Percentiles rank a stretch among this genome's conserved stretches.
Evolutionary conservation across 2,888 invertebrate species (phyloP).

Genomic region (Linyphia triangularis): DNA sequence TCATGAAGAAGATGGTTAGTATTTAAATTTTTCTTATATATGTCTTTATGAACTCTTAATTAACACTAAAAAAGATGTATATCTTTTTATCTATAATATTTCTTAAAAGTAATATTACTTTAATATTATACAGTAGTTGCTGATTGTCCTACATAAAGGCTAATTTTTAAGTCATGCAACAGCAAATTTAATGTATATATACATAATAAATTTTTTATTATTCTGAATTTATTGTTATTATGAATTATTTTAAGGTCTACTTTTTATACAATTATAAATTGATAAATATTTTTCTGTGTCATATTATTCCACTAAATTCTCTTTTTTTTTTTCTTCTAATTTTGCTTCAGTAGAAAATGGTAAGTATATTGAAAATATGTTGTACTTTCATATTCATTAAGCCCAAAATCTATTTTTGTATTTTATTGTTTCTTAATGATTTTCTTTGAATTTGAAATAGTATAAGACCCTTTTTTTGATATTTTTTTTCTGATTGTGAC

Average conservation of each 20-base stretch:
- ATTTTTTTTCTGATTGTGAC: background rate
- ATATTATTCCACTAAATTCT: background rate
- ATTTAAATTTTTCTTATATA: too few relatives aligned
- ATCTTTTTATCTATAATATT: background rate
- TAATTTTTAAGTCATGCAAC: too few relatives aligned
- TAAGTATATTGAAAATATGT: background rate
- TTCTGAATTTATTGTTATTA: background rate
- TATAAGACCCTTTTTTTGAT: background rate
- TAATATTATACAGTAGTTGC: background rate
- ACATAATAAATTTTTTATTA: background rate
- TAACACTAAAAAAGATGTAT: background rate
- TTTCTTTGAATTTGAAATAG: background rate
- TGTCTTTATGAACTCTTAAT: background rate
- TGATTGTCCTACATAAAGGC: background rate
- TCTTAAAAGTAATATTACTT: background rate
- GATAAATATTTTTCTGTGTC: background rate
- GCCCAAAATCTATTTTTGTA: background rate
- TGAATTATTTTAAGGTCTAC: background rate
- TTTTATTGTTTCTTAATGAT: background rate
- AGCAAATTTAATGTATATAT: background rate
- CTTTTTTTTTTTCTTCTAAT: background rate
- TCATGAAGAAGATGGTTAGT: conserved; percentile 62
- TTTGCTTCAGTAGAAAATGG: background rate
- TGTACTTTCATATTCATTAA: background rate
- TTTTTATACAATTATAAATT: too few relatives aligned